A percentile compares a stretch with the other conserved stretches of the same genome.
These are phyloP conservation scores for Doryteuthis pealeii DNA, from an alignment of 1,140 invertebrate species.

Conservation along the genomic window DNA sequence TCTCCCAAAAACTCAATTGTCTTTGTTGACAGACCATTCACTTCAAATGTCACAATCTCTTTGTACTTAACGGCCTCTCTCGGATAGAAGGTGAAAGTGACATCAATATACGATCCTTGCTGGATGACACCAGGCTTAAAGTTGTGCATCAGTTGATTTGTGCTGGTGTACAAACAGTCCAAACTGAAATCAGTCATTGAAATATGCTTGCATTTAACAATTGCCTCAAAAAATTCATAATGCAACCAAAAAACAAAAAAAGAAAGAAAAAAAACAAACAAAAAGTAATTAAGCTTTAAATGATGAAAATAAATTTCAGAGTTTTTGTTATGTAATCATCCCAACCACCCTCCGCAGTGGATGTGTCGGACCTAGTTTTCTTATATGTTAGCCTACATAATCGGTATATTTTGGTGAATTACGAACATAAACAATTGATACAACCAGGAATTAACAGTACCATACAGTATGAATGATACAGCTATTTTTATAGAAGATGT, in stretches of 20 bases:
- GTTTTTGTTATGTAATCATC: too few relatives aligned
- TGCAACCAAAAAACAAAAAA: constrained; percentile 7
- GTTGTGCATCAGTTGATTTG: constrained; percentile 48
- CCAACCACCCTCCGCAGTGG: too few relatives aligned
- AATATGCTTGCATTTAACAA: too few relatives aligned
- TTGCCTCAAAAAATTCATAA: too few relatives aligned
- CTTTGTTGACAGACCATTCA: constrained; percentile 58
- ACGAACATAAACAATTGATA: too few relatives aligned
- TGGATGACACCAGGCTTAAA: constrained; percentile 55
- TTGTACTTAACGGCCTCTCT: constrained; percentile 52
- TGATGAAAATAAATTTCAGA: neutral
- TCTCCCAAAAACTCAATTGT: constrained; percentile 51
- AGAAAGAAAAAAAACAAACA: neutral
- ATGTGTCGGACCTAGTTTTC: too few relatives aligned
- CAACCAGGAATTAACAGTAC: too few relatives aligned
- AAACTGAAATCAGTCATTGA: constrained; percentile 55
- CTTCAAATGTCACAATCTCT: constrained; percentile 56
- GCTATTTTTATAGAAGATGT: too few relatives aligned
- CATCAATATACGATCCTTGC: constrained; percentile 40
- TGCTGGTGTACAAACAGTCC: constrained; percentile 53
- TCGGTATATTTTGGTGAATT: too few relatives aligned
- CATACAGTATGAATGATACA: too few relatives aligned
- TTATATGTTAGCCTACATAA: too few relatives aligned
- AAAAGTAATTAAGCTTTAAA: neutral
- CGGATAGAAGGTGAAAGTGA: constrained; percentile 57